Percentiles rank a stretch among this genome's conserved stretches.
These are phyloP conservation scores for Eulemur macaco DNA, from an alignment of 2,113 vertebrate species.

Conservation along the genomic window DNA sequence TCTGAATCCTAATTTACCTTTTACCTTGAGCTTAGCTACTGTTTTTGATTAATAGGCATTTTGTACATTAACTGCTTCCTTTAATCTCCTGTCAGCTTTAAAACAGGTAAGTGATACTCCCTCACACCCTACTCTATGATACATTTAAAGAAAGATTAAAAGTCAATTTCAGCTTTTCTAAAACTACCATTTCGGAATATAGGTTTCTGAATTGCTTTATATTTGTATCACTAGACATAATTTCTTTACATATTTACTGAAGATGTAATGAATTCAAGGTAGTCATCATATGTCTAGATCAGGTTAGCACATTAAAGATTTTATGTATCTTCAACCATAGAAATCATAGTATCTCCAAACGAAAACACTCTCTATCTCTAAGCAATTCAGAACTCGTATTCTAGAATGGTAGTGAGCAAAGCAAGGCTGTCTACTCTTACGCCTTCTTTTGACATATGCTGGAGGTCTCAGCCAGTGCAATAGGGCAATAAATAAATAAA, in stretches of 20 bases:
- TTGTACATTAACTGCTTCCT: neutral
- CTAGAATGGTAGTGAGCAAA: neutral
- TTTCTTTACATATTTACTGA: neutral
- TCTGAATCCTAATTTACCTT: constrained; percentile 42
- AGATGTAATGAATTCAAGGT: neutral
- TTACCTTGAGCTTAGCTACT: neutral
- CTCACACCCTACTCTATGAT: neutral
- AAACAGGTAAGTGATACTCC: neutral
- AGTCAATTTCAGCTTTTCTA: neutral
- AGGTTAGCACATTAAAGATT: neutral
- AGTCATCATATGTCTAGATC: neutral
- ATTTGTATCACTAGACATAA: neutral
- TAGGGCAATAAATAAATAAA: neutral
- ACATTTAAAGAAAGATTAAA: constrained; percentile 2
- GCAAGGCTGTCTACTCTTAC: neutral
- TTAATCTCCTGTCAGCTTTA: neutral
- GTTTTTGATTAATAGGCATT: neutral
- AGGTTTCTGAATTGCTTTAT: neutral
- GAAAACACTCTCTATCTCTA: neutral
- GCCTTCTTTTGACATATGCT: neutral
- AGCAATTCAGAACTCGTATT: neutral
- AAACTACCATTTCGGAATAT: neutral
- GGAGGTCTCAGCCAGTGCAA: neutral
- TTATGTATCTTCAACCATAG: neutral
- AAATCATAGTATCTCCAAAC: neutral